Conservation (phyloP, 2,888 invertebrate genomes). For the Orgyia antiqua region DNA sequence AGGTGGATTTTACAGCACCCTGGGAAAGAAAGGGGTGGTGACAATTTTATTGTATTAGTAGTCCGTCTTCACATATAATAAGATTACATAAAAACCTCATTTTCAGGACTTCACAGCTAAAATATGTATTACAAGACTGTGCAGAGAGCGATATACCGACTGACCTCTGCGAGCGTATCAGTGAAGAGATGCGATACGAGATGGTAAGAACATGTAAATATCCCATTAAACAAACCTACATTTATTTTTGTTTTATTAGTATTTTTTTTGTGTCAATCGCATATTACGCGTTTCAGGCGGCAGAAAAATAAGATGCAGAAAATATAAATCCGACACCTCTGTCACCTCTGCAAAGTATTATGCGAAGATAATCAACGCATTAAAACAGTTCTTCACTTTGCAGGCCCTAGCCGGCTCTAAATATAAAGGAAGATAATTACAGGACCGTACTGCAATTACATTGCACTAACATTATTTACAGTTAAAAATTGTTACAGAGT, state of each 20-base stretch:
- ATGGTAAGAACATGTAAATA: conserved; percentile 82
- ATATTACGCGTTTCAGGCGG: conserved; percentile 65
- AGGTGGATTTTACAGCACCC: too few relatives aligned
- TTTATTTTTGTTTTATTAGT: conserved; percentile 31
- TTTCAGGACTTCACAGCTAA: conserved; percentile 87
- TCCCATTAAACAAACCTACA: conserved; percentile 33
- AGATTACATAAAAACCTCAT: too few relatives aligned
- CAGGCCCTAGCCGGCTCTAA: conserved; percentile 69
- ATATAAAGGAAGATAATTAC: conserved; percentile 63
- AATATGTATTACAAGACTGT: conserved; percentile 92
- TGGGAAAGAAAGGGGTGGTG: too few relatives aligned
- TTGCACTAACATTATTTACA: too few relatives aligned
- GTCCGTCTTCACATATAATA: too few relatives aligned
- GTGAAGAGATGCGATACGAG: conserved; percentile 95
- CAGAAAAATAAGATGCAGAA: conserved; percentile 72
- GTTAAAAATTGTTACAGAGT: too few relatives aligned
- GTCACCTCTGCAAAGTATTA: conserved; percentile 65
- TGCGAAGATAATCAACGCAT: conserved; percentile 67
- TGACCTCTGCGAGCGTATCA: conserved; percentile 91
- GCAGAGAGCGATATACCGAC: conserved; percentile 94
- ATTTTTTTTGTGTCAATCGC: conserved; percentile 37
- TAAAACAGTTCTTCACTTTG: conserved; percentile 75
- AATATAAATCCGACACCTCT: conserved; percentile 67
- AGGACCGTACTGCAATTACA: conserved; percentile 15
- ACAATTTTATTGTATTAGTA: too few relatives aligned